Conservation (phyloP, 2,797 vertebrate species). For the Halcyon leucocephala region DNA sequence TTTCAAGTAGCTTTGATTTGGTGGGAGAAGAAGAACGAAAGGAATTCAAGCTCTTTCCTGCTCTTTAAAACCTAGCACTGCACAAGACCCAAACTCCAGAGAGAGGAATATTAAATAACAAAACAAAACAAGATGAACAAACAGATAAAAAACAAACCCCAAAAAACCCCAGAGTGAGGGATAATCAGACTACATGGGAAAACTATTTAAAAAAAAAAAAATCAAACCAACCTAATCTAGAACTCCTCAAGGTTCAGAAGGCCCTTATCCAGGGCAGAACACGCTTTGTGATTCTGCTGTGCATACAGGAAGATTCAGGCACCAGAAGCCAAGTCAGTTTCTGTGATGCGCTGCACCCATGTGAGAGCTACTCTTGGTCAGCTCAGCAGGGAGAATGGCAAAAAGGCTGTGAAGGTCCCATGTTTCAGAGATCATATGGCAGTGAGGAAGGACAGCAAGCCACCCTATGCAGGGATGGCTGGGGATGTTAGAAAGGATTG, state of each 20-base stretch:
- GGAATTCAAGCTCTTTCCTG: background rate
- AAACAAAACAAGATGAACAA: too few relatives aligned
- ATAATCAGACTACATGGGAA: background rate
- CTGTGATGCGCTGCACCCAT: background rate
- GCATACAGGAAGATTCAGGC: background rate
- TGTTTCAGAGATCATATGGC: background rate
- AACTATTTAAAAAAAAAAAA: background rate
- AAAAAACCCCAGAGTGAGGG: background rate
- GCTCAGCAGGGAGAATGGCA: background rate
- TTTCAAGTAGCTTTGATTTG: background rate
- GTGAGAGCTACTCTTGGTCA: fast-evolving
- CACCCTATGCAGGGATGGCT: fast-evolving
- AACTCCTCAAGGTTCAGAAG: background rate
- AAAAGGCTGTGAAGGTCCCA: background rate
- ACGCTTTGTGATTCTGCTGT: background rate
- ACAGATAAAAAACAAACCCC: too few relatives aligned
- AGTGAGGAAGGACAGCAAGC: background rate
- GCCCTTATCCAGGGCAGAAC: background rate
- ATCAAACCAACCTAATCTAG: too few relatives aligned
- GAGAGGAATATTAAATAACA: background rate
- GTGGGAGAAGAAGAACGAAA: background rate
- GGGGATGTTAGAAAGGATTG: background rate
- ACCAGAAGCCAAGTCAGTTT: background rate
- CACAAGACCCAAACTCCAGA: background rate
- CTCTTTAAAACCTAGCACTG: background rate